Conservation (phyloP, 2,113 vertebrate species). For the Lagopus leucura region DNA sequence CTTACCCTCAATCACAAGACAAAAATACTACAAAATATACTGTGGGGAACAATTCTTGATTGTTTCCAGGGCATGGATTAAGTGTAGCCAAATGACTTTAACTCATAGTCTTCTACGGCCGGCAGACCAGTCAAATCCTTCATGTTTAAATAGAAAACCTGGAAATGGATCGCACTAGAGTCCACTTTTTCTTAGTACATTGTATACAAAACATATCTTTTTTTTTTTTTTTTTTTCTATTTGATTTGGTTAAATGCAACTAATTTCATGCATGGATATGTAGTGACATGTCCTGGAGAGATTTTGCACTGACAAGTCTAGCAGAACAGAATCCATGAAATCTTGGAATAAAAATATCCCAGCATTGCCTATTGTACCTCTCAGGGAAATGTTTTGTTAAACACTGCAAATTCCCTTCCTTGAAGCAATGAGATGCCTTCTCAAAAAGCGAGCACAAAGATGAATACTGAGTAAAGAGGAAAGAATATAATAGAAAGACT, state of each 20-base stretch:
- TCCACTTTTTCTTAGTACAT: neutral
- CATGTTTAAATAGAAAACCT: constrained; percentile 16
- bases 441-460: neutral
- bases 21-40: constrained; percentile 66
- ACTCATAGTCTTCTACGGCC: neutral
- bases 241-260: neutral
- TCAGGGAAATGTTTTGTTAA: constrained; percentile 18
- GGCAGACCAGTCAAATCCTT: constrained; percentile 13
- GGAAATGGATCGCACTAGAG: neutral
- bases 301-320: constrained; percentile 38
- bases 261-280: constrained; percentile 36
- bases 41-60: constrained; percentile 57
- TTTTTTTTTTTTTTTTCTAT: neutral
- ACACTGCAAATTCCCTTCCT: neutral
- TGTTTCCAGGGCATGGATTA: constrained; percentile 62
- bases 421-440: neutral
- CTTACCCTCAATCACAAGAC: constrained; percentile 60
- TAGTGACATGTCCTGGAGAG: constrained; percentile 45
- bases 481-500: neutral
- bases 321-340: constrained; percentile 29
- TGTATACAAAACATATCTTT: neutral
- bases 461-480: neutral
- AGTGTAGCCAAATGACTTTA: constrained; percentile 41
- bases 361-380: neutral
- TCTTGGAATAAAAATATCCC: constrained; percentile 23